Evolutionary conservation across 2,113 vertebrate genomes (phyloP).

Genomic region (Tretioscincus oriximinensis): DNA sequence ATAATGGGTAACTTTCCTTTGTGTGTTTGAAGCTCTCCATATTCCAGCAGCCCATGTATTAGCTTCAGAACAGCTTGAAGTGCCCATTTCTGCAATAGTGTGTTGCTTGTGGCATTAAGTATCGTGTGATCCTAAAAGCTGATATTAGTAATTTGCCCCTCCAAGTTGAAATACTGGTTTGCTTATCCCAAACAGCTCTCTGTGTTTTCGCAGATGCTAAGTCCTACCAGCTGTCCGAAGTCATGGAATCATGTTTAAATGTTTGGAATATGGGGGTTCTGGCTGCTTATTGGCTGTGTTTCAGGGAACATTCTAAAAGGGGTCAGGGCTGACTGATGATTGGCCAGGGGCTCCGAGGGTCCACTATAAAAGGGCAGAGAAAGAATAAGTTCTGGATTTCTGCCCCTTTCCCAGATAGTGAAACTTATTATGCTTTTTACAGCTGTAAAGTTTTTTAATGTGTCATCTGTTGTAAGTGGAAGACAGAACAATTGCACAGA

Average conservation of each 20-base stretch:
- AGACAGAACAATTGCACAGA: not conserved
- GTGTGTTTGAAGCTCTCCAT: not conserved
- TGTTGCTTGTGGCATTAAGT: slow-evolving; percentile 18
- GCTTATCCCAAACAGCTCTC: not conserved
- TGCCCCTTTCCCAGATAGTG: not conserved
- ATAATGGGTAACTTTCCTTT: slow-evolving; percentile 8
- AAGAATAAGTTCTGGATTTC: not conserved
- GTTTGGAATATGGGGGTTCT: too few relatives aligned
- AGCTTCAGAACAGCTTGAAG: slow-evolving; percentile 6
- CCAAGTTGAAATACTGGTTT: not conserved
- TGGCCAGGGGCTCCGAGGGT: too few relatives aligned
- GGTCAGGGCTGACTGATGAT: too few relatives aligned
- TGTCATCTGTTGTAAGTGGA: not conserved
- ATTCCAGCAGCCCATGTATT: not conserved
- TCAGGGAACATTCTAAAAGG: too few relatives aligned
- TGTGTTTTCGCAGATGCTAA: not conserved
- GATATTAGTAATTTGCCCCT: not conserved
- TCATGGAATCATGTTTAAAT: not conserved
- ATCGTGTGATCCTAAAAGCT: not conserved
- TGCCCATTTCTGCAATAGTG: not conserved
- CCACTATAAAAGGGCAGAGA: not conserved
- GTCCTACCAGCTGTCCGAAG: not conserved
- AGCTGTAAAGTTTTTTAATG: not conserved
- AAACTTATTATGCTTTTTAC: not conserved
- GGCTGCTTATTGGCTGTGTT: too few relatives aligned